Evolutionary conservation across 2,113 vertebrate species (phyloP).

Genomic region (Malurus cyaneus): DNA sequence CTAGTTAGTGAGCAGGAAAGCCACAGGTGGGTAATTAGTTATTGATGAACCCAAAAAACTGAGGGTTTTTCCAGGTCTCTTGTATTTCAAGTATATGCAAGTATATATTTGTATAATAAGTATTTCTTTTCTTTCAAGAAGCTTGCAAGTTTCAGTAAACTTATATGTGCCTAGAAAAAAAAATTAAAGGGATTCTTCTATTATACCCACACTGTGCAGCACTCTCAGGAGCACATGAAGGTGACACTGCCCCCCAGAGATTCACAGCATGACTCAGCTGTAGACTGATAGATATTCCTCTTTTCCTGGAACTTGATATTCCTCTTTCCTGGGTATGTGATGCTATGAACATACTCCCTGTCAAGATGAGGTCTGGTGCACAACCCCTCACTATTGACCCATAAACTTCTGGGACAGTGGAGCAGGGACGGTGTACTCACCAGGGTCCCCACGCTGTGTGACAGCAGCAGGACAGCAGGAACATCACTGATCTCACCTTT

Average conservation of each 20-base stretch:
- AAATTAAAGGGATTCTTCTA: background rate
- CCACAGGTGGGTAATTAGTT: background rate
- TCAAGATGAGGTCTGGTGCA: background rate
- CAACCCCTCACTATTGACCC: background rate
- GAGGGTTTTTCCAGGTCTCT: background rate
- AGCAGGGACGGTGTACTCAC: background rate
- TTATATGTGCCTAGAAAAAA: background rate
- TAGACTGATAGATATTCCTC: background rate
- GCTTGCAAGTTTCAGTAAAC: background rate
- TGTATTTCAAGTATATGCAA: no score
- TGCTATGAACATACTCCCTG: background rate
- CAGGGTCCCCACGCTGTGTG: fast-evolving
- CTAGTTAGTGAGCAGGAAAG: background rate
- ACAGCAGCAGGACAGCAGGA: background rate
- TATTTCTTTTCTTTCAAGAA: background rate
- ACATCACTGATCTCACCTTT: background rate
- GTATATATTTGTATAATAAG: background rate
- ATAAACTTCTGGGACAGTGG: background rate
- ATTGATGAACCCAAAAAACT: background rate
- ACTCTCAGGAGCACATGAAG: background rate
- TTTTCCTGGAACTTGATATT: background rate
- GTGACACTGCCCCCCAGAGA: background rate
- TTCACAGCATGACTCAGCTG: background rate
- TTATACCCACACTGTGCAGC: background rate
- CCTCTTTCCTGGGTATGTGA: background rate